Conservation (phyloP, 2,888 invertebrate genomes). For the Andrena praecox region DNA sequence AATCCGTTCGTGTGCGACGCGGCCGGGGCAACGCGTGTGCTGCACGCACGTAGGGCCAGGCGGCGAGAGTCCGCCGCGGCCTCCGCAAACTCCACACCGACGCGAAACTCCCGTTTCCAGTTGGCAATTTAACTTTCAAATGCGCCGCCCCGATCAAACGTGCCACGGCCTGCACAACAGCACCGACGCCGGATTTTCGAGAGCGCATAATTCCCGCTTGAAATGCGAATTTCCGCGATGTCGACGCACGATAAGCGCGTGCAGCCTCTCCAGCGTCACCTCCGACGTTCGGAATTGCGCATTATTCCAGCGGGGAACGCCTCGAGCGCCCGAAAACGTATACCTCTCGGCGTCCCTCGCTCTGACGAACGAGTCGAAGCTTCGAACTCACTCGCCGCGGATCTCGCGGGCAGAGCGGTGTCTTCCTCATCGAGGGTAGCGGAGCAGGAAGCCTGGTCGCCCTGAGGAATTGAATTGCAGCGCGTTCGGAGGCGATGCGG, state of each 20-base stretch:
- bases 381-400: neutral
- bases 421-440: too few relatives aligned
- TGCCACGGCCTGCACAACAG: conserved; percentile 28
- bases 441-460: too few relatives aligned
- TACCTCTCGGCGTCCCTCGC: neutral
- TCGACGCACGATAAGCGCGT: conserved; percentile 56
- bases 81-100: conserved; percentile 11
- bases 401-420: neutral
- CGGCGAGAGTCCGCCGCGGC: neutral
- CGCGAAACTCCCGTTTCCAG: conserved; percentile 76
- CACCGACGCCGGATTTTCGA: conserved; percentile 54
- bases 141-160: conserved; percentile 68
- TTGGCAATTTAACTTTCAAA: conserved; percentile 81
- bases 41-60: conserved; percentile 13
- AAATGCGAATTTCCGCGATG: conserved; percentile 72
- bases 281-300: conserved; percentile 20
- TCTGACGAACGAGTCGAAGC: neutral
- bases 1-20: conserved; percentile 58
- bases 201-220: conserved; percentile 69
- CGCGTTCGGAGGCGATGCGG: too few relatives aligned
- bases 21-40: conserved; percentile 22
- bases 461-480: too few relatives aligned
- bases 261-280: neutral
- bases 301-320: conserved; percentile 30
- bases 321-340: conserved; percentile 4